Base-by-base conservation (phyloP, 2,797 vertebrate genomes). In the Anomalospiza imberbis region DNA sequence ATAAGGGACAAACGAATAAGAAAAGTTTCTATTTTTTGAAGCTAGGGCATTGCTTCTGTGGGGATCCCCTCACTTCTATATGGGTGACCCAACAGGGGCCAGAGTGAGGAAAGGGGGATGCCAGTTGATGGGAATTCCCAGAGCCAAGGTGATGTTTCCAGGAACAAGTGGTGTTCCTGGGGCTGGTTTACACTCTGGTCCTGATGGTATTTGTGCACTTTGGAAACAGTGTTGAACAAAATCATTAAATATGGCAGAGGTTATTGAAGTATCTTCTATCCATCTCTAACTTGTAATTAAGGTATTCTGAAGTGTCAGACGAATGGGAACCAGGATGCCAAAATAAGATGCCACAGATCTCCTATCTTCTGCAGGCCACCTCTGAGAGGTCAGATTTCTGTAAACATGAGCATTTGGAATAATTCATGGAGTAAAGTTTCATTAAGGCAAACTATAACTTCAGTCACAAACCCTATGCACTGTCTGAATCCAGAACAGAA, bases 11-110 rank as follows among this genome's bases (percentile, higher is more conserved):
- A 61, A 76, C 0, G 1, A 81, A 54, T 76, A 31, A 84, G 51
- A 48, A 13, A 93, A 68, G 50, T 32, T 72, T 66, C 44, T 76
- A 42, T 14, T 61, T 63, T 85, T 74, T 66, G 25, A 51, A 92
- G 54, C 31, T 42, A 61, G 6, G 55, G 2, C 3, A 5, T 14
- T 62, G 36, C 21, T 47, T 72, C 31, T 67, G 15, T n/a, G 19
- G 36, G 40, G 70, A 31, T 63, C 32, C 74, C 13, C 34, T 77
- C 38, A 51, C 60, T 28, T 66, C 7, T 28, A 24, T 3, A 1
- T 3, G 10, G 10, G 3, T 3, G 5, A 63, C 25, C 16, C 20
- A 45, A 60, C 0, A 0, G 38, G 7, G 8, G 8, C 34, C 9
- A 7, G 22, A 32, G 19, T 34, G 38, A 63, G 28, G 12, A 67